Conservation (phyloP, 2,888 invertebrate species). For the Spilosoma lubricipeda region DNA sequence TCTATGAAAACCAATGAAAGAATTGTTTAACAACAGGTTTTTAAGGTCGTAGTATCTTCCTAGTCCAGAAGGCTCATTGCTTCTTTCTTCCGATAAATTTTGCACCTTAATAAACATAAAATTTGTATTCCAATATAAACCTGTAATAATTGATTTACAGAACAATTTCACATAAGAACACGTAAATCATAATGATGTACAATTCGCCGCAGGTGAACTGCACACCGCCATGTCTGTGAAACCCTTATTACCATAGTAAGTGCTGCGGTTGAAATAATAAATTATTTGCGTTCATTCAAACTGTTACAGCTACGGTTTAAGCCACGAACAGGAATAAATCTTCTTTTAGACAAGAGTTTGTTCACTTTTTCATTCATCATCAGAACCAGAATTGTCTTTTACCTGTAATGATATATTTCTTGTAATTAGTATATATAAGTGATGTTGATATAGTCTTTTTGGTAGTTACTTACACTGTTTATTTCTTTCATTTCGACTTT, state of each 20-base stretch:
- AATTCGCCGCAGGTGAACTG: conserved; percentile 41
- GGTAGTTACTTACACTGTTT: too few relatives aligned
- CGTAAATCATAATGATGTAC: conserved; percentile 53
- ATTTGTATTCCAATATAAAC: conserved; percentile 21
- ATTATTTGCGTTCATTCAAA: conserved; percentile 33
- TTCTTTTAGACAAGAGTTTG: too few relatives aligned
- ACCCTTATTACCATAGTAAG: conserved; percentile 52
- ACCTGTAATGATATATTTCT: too few relatives aligned
- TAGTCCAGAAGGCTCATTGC: background rate
- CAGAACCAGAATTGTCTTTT: too few relatives aligned
- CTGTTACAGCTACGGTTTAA: background rate
- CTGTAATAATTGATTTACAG: conserved; percentile 33
- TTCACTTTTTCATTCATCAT: too few relatives aligned
- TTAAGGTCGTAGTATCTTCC: too few relatives aligned
- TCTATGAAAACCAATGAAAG: too few relatives aligned
- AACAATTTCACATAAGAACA: conserved; percentile 26
- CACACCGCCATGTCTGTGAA: conserved; percentile 27
- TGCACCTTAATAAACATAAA: background rate
- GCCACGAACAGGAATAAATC: background rate
- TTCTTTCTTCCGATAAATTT: background rate
- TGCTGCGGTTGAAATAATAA: conserved; percentile 35
- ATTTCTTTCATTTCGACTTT: too few relatives aligned
- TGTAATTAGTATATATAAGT: too few relatives aligned
- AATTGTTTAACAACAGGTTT: too few relatives aligned
- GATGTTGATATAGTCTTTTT: too few relatives aligned